Percentiles rank a stretch among this genome's conserved stretches.
Conservation (phyloP, 2,113 vertebrate genomes). For the Mormyrus iriodes region DNA sequence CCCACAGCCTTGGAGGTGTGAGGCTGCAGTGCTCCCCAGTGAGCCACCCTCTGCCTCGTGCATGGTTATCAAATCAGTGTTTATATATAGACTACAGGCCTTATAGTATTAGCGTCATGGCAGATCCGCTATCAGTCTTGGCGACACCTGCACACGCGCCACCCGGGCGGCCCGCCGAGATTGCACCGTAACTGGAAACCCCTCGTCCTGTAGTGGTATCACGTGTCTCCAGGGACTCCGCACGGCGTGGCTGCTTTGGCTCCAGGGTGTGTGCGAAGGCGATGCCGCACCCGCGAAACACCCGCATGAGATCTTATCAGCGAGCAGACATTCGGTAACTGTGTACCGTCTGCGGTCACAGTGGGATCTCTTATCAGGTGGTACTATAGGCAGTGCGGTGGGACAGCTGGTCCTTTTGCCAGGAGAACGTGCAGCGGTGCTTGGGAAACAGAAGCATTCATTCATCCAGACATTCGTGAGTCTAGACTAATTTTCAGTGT, state of each 20-base stretch:
- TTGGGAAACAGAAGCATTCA: not conserved
- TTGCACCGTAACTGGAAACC: not conserved
- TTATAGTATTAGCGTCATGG: not conserved
- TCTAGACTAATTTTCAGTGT: not conserved
- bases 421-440: not conserved
- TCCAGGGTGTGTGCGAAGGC: not conserved
- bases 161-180: not conserved
- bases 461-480: not conserved
- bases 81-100: not conserved
- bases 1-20: not conserved
- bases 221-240: not conserved
- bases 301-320: not conserved
- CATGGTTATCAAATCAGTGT: not conserved
- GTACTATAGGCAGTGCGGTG: not conserved
- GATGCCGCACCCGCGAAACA: not conserved
- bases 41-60: not conserved
- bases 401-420: not conserved
- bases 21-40: not conserved
- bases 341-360: not conserved
- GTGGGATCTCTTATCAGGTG: not conserved
- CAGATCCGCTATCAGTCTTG: not conserved
- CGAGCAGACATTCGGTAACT: not conserved
- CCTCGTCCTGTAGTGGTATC: not conserved
- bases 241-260: not conserved
- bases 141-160: not conserved